phyloP scores from a whole-genome alignment of 2,888 invertebrate species.

The Tuta absoluta region DNA sequence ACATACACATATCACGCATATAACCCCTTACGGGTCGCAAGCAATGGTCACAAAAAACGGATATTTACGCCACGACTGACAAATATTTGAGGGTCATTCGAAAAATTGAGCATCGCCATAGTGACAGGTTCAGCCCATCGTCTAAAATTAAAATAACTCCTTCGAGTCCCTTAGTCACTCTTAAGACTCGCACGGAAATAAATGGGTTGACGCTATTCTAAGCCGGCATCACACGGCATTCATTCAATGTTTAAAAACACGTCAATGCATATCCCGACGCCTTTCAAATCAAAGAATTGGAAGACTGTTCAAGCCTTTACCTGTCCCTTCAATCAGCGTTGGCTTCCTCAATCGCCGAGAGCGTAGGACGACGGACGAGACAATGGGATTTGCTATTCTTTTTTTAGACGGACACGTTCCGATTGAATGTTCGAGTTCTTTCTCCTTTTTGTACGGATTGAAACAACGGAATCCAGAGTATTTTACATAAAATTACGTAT shows the following conservation, averaged over 20 bases:
- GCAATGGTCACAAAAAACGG: too few relatives aligned
- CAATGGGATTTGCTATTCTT: slow-evolving; percentile 6
- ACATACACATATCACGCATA: too few relatives aligned
- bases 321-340: slow-evolving; percentile 10
- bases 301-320: not conserved
- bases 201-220: too few relatives aligned
- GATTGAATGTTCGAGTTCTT: not conserved
- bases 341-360: slow-evolving; percentile 7
- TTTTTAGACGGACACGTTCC: slow-evolving; percentile 8
- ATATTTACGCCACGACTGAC: too few relatives aligned
- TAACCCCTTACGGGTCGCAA: too few relatives aligned
- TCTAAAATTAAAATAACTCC: too few relatives aligned
- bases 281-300: not conserved
- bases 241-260: not conserved
- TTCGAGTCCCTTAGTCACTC: too few relatives aligned
- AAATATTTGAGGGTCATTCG: too few relatives aligned
- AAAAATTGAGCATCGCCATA: too few relatives aligned
- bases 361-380: not conserved
- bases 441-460: not conserved
- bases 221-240: not conserved
- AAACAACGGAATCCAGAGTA: not conserved
- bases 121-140: too few relatives aligned
- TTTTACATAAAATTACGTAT: not conserved
- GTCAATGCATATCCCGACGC: not conserved
- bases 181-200: too few relatives aligned